Evolutionary conservation across 92 coral and sea anemone species (phyloP).

Genomic region (Epizoanthus illoricatus): DNA sequence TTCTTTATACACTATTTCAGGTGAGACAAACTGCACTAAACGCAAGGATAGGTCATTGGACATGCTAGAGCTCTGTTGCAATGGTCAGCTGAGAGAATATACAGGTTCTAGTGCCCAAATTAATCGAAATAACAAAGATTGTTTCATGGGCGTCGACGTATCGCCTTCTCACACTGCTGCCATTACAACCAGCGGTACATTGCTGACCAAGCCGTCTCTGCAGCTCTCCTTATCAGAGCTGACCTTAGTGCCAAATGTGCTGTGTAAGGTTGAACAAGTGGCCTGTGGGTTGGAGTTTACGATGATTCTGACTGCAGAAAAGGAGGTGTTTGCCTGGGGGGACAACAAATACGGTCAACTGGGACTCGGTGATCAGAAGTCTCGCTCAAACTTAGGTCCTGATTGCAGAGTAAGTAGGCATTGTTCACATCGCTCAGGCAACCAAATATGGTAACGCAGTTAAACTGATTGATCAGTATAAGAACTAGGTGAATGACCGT

Average conservation of each 20-base stretch:
- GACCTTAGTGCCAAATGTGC: not conserved
- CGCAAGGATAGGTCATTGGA: not conserved
- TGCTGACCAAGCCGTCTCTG: not conserved
- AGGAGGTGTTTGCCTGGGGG: slow-evolving; percentile 24
- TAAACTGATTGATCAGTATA: too few relatives aligned
- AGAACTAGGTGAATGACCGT: too few relatives aligned
- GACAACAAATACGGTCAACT: slow-evolving; percentile 23
- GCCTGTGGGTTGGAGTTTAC: slow-evolving; percentile 30
- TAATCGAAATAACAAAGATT: not conserved
- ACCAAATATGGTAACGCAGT: too few relatives aligned
- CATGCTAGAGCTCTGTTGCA: not conserved
- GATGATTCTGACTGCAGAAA: not conserved
- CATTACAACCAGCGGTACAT: not conserved
- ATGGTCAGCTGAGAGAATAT: not conserved
- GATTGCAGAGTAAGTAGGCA: slow-evolving; percentile 1
- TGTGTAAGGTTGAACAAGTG: slow-evolving; percentile 11
- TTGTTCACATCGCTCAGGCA: not conserved
- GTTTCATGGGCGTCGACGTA: not conserved
- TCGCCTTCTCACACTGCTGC: slow-evolving; percentile 15
- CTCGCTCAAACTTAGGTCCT: not conserved
- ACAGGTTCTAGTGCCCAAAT: not conserved
- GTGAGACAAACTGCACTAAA: not conserved
- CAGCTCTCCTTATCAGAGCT: not conserved
- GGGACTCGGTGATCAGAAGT: not conserved
- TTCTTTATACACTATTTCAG: not conserved